Evolutionary conservation across 92 coral and sea anemone genomes (phyloP).

Genomic region (Isaurus tuberculatus): DNA sequence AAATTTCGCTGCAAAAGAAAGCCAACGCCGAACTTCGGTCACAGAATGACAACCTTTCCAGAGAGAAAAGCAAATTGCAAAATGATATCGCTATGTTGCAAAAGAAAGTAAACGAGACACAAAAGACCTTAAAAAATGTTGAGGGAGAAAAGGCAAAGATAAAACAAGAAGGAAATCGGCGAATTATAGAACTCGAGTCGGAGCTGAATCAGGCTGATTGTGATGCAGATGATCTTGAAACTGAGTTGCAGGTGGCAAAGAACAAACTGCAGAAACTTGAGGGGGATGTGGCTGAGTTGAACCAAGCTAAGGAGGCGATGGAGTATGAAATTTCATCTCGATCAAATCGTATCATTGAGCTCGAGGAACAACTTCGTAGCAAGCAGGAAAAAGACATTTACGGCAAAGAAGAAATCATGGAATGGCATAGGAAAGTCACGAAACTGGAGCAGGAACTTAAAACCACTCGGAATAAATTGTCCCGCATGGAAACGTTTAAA

Average conservation of each 20-base stretch:
- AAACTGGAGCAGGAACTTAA: conserved; percentile 84
- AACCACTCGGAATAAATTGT: conserved; percentile 80
- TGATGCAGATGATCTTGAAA: conserved; percentile 72
- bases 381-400: conserved; percentile 58
- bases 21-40: conserved; percentile 85
- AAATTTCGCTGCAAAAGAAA: conserved; percentile 82
- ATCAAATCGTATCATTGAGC: conserved; percentile 64
- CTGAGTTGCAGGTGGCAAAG: conserved; percentile 76
- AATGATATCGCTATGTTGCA: conserved; percentile 68
- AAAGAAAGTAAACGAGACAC: conserved; percentile 66
- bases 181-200: conserved; percentile 37
- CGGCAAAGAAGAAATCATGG: conserved; percentile 63
- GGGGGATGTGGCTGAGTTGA: conserved; percentile 64
- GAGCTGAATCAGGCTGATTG: conserved; percentile 57
- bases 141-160: conserved; percentile 68
- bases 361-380: conserved; percentile 57
- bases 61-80: conserved; percentile 84
- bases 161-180: conserved; percentile 65
- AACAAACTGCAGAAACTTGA: conserved; percentile 73
- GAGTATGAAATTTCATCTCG: conserved; percentile 60
- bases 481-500: conserved; percentile 70
- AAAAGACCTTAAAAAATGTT: conserved; percentile 36
- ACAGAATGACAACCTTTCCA: conserved; percentile 75
- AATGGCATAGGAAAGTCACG: conserved; percentile 77
- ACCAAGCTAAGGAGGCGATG: conserved; percentile 53